Percentiles rank a stretch among this genome's conserved stretches.
Evolutionary conservation across 1,140 invertebrate species (phyloP).

Genomic region (Drosophila melanica): DNA sequence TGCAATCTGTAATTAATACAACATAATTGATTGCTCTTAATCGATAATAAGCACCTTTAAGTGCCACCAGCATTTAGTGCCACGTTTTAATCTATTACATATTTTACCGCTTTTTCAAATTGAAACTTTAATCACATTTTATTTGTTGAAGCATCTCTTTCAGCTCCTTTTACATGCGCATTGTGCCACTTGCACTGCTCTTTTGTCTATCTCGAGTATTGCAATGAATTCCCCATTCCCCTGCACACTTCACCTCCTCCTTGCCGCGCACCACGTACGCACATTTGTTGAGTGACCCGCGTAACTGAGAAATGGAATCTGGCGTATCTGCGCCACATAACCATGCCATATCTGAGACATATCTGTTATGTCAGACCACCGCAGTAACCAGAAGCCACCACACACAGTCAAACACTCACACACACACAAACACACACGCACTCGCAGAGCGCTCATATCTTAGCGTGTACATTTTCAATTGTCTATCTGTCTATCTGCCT

Average conservation of each 20-base stretch:
- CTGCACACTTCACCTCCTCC: too few species aligned
- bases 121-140: slow-evolving; percentile 25
- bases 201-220: slow-evolving; percentile 34
- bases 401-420: slow-evolving; percentile 5
- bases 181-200: slow-evolving; percentile 22
- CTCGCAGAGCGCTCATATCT: slow-evolving; percentile 37
- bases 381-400: slow-evolving; percentile 45
- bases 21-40: not conserved
- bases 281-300: slow-evolving; percentile 41
- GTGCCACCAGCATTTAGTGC: not conserved
- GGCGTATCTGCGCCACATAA: slow-evolving; percentile 46
- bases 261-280: not conserved
- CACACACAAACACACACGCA: slow-evolving; percentile 2
- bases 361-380: slow-evolving; percentile 50
- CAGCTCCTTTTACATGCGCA: slow-evolving; percentile 15
- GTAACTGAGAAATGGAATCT: slow-evolving; percentile 48
- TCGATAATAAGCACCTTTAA: not conserved
- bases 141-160: slow-evolving; percentile 26
- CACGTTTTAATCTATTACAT: not conserved
- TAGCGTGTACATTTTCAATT: slow-evolving; percentile 55
- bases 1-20: too few species aligned
- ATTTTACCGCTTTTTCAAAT: too few species aligned
- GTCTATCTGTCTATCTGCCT: slow-evolving; percentile 39
- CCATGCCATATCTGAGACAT: slow-evolving; percentile 47
- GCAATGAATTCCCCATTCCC: slow-evolving; percentile 35